Evolutionary conservation across 2,888 invertebrate genomes (phyloP), one percentile per base, ranked within the genome.

Genomic region (Ganaspis brasiliensis): DNA sequence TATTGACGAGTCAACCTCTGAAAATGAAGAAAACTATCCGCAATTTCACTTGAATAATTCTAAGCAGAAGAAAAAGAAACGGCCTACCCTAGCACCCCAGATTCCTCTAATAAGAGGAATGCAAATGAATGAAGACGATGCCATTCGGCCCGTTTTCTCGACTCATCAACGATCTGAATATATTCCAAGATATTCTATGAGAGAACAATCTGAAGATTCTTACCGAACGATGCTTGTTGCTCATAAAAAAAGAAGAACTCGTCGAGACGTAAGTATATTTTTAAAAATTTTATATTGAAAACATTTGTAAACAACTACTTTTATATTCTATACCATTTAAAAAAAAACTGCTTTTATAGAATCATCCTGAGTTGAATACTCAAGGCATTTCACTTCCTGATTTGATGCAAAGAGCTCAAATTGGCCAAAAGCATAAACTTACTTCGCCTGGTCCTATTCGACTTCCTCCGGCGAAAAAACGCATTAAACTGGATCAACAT

Each of bases 341-440:
- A n/a, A n/a, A n/a, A 40, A 73, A 72, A 40, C 9, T 57, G 57
- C 37, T 56, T 75, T 19, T 92, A 9, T 87, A 95, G 94, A 93
- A 94, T 85, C 95, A 96, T 88, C 95, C 96, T 19, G 96, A 97
- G 89, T 92, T 97, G 72, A 95, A 96, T 86, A 96, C 95, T 14
- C 93, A 94, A 83, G 96, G 95, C 70, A 95, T 97, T 83, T 95
- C 95, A 9, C 91, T 97, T 73, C 94, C 95, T 84, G 97, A 95
- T 91, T 93, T 95, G 86, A 94, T 93, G 85, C 92, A 89, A 74
- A 90, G 94, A 83, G 88, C 93, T 12, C 92, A 92, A 75, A 85
- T 91, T 10, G 91, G 91, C 3, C 91, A 90, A 72, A 91, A 91
- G 89, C 94, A 94, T 82, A 93, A 92, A 85, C 92, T 94, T 9